Evolutionary conservation across 2,888 invertebrate species (phyloP), one percentile per base, ranked within the genome.

Genomic region (Drosophila ezoana): DNA sequence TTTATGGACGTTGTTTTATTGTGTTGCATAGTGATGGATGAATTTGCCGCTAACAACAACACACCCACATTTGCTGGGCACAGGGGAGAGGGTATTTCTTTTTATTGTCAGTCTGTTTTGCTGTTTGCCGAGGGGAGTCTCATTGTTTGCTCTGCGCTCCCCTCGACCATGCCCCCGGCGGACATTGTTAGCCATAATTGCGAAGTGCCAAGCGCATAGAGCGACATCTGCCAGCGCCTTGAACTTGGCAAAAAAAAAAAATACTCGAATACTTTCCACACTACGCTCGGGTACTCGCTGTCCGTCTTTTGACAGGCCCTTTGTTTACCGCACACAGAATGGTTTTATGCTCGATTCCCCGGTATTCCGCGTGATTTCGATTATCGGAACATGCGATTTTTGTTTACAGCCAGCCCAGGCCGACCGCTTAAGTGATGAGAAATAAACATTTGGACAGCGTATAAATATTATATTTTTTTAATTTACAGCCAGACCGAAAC

Each of bases 371-470:
- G 81, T 65, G 76, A 67, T 73, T 81, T 72, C 52, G 58, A 72
- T 83, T 62, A 79, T 70, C 83, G 76, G 63, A 76, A 78, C 77
- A 77, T 68, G 74, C 72, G 76, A 81, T 72, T 65, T 60, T 45
- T 76, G 79, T 76, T 81, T 76, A 82, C 74, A 16, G 44, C 44
- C 9, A 44, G 43, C 35, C 14, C 41, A 33, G 47, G 53, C 44
- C 60, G 45, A 61, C 44, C 49, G 54, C 47, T 40, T 59, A 70
- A 81, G 65, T 81, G 81, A 40, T 72, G 78, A 62, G 82, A 80
- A 81, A 61, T 81, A 84, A 82, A 82, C 84, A 82, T 84, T 81
- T 80, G 77, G 54, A 63, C 43, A 48, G 45, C 33, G 70, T 41
- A 81, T 81, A 82, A 82, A 80, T 78, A 79, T 44, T 28, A n/a